Base-by-base conservation (phyloP, 30 jellyfish, hydroid and myxozoan species). In the Mastigias papua region DNA sequence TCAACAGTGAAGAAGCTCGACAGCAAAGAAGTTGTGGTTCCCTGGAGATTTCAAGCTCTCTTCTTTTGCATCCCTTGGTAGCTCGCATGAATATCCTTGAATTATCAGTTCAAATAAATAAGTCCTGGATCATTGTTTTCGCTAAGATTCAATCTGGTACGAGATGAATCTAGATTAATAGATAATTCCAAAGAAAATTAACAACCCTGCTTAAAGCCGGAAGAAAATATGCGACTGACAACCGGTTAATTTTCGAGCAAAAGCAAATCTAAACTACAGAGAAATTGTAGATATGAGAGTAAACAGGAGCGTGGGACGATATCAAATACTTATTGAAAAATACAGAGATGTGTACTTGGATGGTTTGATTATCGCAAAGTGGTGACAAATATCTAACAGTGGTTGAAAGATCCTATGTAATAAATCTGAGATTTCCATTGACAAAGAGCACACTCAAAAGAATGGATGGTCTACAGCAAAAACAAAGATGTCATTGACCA, bases 271-370 rank as follows among this genome's bases (percentile, higher is more conserved):
- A 5, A n/a, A 10, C 37, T 26, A 11, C 42, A 15, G 26, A 10
- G 19, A 1, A 42, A 23, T 63, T 42, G 42, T 63, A 1, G 46
- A 63, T 17, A 63, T 5, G 5, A 63, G n/a, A 17, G 74, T 23
- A 63, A 63, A 63, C 74, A n/a, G 21, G 42, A 63, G 42, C 35
- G 74, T 63, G 74, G 74, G 74, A 23, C 6, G 74, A 63, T 4
- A 63, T 63, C 74, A 63, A 63, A 63, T 51, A 51, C 17, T 4
- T 16, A 51, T 51, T 51, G 25, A 21, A 46, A n/a, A 5, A 9
- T 51, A 23, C 67, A 4, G 2, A 51, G 67, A 51, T 1, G 25
- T 9, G 17, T 51, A 51, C 17, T 51, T 51, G 23, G 17, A 17
- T 4, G 67, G 67, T 51, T 51, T 51, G 27, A 51, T 51, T 2